Conservation (phyloP, 1,140 invertebrate genomes). For the Drosophila baimaii region DNA sequence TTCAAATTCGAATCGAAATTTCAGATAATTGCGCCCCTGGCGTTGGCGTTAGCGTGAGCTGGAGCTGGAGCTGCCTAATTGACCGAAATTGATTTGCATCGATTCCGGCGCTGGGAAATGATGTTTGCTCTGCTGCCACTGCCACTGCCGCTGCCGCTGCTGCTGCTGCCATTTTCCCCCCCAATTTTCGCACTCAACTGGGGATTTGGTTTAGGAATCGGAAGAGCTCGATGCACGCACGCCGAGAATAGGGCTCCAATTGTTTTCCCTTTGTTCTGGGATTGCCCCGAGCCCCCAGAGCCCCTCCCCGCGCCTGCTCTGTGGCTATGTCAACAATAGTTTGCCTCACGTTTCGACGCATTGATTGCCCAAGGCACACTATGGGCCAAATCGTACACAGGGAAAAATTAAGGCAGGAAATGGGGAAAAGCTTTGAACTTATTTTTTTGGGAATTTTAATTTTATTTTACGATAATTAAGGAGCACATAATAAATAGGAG, state of each 20-base stretch:
- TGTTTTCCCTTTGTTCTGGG: slow-evolving; percentile 72
- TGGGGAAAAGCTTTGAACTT: too few species aligned
- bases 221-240: slow-evolving; percentile 44
- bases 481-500: too few species aligned
- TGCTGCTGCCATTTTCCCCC: background rate
- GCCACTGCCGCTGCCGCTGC: background rate
- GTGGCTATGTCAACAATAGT: slow-evolving; percentile 44
- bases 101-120: slow-evolving; percentile 49
- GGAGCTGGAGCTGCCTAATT: slow-evolving; percentile 57
- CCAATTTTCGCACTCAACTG: slow-evolving; percentile 39
- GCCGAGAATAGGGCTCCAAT: slow-evolving; percentile 49
- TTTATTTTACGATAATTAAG: too few species aligned
- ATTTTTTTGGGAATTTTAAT: too few species aligned
- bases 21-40: slow-evolving; percentile 62
- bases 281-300: background rate
- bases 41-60: slow-evolving; percentile 24
- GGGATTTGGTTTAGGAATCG: slow-evolving; percentile 35
- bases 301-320: background rate
- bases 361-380: slow-evolving; percentile 59
- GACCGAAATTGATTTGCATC: slow-evolving; percentile 79
- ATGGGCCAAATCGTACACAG: slow-evolving; percentile 25
- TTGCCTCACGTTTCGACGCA: slow-evolving; percentile 48
- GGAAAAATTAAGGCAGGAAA: background rate
- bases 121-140: slow-evolving; percentile 38
- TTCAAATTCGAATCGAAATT: slow-evolving; percentile 36